These are phyloP conservation scores for Hirtodrosophila histrioides DNA, from an alignment of 2,888 invertebrate species.

Conservation along the genomic window DNA sequence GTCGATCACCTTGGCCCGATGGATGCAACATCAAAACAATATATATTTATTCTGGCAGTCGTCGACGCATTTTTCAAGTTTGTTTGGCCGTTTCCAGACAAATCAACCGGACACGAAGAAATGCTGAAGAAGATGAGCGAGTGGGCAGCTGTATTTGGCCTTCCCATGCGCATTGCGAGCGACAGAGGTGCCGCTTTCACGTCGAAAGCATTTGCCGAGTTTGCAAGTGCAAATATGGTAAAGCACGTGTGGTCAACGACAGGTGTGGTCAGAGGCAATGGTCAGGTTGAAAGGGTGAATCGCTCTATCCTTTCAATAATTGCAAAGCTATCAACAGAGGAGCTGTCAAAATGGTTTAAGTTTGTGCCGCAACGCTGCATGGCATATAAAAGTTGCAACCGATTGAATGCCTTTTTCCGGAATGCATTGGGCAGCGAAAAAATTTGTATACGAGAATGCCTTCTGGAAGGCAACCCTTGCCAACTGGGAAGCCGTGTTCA, in stretches of 20 bases:
- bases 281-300: not conserved
- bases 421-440: too few species aligned
- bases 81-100: too few species aligned
- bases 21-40: slow-evolving; percentile 15
- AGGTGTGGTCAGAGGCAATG: slow-evolving; percentile 19
- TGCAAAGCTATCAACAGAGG: slow-evolving; percentile 22
- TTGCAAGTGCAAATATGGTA: not conserved
- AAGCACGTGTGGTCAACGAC: slow-evolving; percentile 15
- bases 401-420: too few species aligned
- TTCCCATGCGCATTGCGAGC: slow-evolving; percentile 7
- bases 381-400: too few species aligned
- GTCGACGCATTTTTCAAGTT: slow-evolving; percentile 25
- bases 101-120: not conserved
- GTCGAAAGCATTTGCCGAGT: slow-evolving; percentile 1
- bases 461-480: too few species aligned
- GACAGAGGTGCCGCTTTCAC: slow-evolving; percentile 17
- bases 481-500: too few species aligned
- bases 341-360: not conserved
- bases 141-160: slow-evolving; percentile 10
- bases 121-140: slow-evolving; percentile 5
- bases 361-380: not conserved
- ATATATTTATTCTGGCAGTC: slow-evolving; percentile 20
- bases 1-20: slow-evolving; percentile 25
- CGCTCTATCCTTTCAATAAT: not conserved
- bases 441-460: too few species aligned